Conservation (phyloP, 2,888 invertebrate species). For the Sarcophaga rosellei region DNA sequence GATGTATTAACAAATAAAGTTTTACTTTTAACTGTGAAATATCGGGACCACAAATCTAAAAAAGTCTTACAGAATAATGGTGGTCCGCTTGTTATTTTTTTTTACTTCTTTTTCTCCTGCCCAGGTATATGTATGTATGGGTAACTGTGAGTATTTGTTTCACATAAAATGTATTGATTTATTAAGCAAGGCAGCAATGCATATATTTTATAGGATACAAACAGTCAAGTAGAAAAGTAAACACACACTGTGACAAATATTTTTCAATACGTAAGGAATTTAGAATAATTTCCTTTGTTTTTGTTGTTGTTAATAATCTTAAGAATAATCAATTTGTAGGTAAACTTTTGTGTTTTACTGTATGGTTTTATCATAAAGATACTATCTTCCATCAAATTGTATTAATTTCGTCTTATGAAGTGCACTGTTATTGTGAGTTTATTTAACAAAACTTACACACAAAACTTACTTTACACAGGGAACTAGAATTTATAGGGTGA, state of each 20-base stretch:
- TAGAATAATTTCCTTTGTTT: rapidly evolving
- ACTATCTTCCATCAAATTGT: too few relatives aligned
- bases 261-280: too few relatives aligned
- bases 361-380: too few relatives aligned
- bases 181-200: constrained; percentile 53
- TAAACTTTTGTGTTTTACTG: too few relatives aligned
- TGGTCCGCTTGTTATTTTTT: not conserved
- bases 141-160: constrained; percentile 7
- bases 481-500: too few relatives aligned
- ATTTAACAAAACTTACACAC: too few relatives aligned
- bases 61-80: not conserved
- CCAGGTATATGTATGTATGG: not conserved
- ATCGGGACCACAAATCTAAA: constrained; percentile 57
- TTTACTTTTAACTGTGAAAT: constrained; percentile 43
- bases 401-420: too few relatives aligned
- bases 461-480: too few relatives aligned
- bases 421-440: too few relatives aligned
- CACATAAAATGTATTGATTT: constrained; percentile 60
- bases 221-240: not conserved
- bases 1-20: constrained; percentile 47
- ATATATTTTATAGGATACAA: not conserved
- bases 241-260: not conserved
- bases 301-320: too few relatives aligned
- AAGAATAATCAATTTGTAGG: too few relatives aligned
- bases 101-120: not conserved